These are phyloP conservation scores for Andinoacara biseriatus DNA, from an alignment of 2,113 vertebrate genomes.

Conservation along the genomic window DNA sequence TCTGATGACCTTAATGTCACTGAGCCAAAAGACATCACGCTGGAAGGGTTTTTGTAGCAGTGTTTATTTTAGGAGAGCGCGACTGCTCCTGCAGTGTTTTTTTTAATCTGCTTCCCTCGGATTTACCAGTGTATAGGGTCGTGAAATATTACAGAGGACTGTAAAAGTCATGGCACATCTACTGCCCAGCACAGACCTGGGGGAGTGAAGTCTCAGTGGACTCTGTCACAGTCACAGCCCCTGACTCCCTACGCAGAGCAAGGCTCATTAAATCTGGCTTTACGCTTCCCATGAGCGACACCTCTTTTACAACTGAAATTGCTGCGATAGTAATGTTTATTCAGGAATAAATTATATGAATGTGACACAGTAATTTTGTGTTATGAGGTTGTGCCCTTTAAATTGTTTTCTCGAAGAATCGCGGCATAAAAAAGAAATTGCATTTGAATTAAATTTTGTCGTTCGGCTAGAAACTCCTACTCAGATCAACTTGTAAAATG, in stretches of 20 bases:
- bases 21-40: constrained; percentile 31
- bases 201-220: constrained; percentile 59
- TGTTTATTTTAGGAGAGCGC: constrained; percentile 33
- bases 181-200: constrained; percentile 32
- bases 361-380: constrained; percentile 29
- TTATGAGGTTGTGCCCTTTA: constrained; percentile 31
- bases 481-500: not conserved
- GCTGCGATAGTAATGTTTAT: constrained; percentile 59
- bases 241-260: constrained; percentile 53
- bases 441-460: constrained; percentile 8
- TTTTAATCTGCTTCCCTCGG: constrained; percentile 34
- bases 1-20: constrained; percentile 59
- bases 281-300: constrained; percentile 33
- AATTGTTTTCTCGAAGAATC: constrained; percentile 23
- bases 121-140: constrained; percentile 66
- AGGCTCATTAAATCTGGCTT: constrained; percentile 74
- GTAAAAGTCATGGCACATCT: constrained; percentile 63
- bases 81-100: constrained; percentile 15
- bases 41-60: constrained; percentile 30
- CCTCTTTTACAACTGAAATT: constrained; percentile 43
- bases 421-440: not conserved
- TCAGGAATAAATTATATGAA: constrained; percentile 44
- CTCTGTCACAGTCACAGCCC: constrained; percentile 57
- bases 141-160: constrained; percentile 75
- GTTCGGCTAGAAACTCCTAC: not conserved